phyloP scores from a whole-genome alignment of 2,888 invertebrate genomes.

The Tanaodytes sp. region DNA sequence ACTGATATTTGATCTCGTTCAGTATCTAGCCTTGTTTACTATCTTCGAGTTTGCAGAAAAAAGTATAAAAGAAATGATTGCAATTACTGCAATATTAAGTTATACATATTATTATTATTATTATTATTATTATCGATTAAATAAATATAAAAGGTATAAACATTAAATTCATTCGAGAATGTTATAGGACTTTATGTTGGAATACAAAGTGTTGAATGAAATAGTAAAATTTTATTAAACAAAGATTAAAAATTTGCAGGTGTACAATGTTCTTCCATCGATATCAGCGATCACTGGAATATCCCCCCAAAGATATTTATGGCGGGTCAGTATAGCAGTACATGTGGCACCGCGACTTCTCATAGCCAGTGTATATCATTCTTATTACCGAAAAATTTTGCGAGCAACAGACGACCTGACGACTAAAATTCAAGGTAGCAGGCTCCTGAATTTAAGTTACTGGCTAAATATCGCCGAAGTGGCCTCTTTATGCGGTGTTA shows the following conservation, averaged over 20 bases:
- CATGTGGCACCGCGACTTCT: slow-evolving; percentile 93
- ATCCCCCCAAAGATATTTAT: slow-evolving; percentile 92
- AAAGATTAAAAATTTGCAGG: slow-evolving; percentile 80
- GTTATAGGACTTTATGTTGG: too few relatives aligned
- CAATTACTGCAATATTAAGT: too few relatives aligned
- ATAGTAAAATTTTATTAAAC: too few relatives aligned
- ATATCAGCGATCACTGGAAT: slow-evolving; percentile 96
- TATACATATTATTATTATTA: too few relatives aligned
- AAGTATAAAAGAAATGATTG: too few relatives aligned
- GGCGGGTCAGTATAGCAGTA: slow-evolving; percentile 92
- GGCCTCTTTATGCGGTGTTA: slow-evolving; percentile 89
- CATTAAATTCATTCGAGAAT: too few relatives aligned
- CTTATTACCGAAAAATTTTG: slow-evolving; percentile 83
- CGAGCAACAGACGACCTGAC: slow-evolving; percentile 75
- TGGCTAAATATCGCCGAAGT: slow-evolving; percentile 90
- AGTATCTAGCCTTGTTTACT: slow-evolving; percentile 15
- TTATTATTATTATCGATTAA: too few relatives aligned
- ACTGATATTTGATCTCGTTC: slow-evolving; percentile 8
- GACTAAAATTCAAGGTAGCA: slow-evolving; percentile 70
- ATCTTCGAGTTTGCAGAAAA: too few relatives aligned
- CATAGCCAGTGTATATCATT: slow-evolving; percentile 89
- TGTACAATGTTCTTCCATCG: slow-evolving; percentile 94
- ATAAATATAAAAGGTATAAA: too few relatives aligned
- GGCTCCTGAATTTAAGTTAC: slow-evolving; percentile 82
- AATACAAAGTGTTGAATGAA: too few relatives aligned